These are phyloP conservation scores for Eremophila alpestris DNA, from an alignment of 2,797 vertebrate species.

Conservation along the genomic window DNA sequence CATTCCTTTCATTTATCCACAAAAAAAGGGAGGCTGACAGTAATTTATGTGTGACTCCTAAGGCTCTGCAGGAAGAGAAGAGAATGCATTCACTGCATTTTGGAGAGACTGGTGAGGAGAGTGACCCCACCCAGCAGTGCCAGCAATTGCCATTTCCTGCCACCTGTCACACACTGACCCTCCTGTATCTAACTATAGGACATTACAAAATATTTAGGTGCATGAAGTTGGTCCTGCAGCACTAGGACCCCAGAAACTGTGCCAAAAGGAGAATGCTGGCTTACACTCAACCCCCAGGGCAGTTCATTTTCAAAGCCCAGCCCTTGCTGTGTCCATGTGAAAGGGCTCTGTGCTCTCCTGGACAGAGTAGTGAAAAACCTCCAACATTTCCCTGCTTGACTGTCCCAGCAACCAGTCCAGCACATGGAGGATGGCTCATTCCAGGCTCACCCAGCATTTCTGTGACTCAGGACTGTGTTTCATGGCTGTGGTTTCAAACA, in stretches of 20 bases:
- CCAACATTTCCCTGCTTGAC: rapidly evolving
- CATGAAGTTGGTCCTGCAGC: not conserved
- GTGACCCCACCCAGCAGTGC: not conserved
- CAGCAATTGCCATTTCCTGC: not conserved
- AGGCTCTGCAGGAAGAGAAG: not conserved
- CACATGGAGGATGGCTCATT: not conserved
- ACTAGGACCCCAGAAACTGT: not conserved
- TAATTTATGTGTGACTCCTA: not conserved
- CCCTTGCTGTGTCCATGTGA: rapidly evolving
- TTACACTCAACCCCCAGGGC: not conserved
- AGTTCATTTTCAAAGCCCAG: not conserved
- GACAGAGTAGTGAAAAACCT: not conserved
- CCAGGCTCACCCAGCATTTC: not conserved
- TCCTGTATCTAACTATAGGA: not conserved
- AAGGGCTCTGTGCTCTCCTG: not conserved
- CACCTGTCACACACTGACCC: not conserved
- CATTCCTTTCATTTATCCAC: not conserved
- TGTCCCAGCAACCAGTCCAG: not conserved
- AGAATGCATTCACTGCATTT: not conserved
- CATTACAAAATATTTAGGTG: not conserved
- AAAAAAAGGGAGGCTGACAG: not conserved
- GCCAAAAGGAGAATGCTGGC: not conserved
- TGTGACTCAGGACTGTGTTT: not conserved
- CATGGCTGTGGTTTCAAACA: not conserved
- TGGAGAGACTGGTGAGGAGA: not conserved